These are phyloP conservation scores for Drosophila lini DNA, from an alignment of 1,140 invertebrate genomes.

Conservation along the genomic window DNA sequence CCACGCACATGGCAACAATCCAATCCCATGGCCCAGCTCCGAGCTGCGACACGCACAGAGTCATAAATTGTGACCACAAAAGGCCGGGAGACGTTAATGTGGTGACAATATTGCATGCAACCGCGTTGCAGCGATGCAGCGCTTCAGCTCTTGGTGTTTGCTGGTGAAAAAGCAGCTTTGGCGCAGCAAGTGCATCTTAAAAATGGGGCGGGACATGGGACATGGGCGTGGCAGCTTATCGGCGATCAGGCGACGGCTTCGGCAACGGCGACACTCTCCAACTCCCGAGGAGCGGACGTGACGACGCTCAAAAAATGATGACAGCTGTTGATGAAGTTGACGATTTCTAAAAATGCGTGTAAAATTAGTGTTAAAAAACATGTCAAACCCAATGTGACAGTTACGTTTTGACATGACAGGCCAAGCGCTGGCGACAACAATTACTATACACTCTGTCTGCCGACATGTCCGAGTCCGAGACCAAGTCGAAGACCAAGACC, in stretches of 20 bases:
- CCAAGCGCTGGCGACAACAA: slow-evolving; percentile 66
- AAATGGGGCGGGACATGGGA: slow-evolving; percentile 14
- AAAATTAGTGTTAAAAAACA: slow-evolving; percentile 83
- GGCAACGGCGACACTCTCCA: slow-evolving; percentile 49
- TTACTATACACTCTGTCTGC: slow-evolving; percentile 62
- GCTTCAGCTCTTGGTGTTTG: slow-evolving; percentile 14
- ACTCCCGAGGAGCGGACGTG: slow-evolving; percentile 61
- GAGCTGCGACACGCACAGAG: slow-evolving; percentile 59
- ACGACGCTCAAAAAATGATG: slow-evolving; percentile 76
- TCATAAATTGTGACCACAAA: slow-evolving; percentile 82
- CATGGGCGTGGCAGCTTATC: slow-evolving; percentile 65
- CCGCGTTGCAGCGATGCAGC: slow-evolving; percentile 24
- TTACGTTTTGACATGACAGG: slow-evolving; percentile 74
- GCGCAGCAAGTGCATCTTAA: slow-evolving; percentile 46
- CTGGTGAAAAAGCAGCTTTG: slow-evolving; percentile 59
- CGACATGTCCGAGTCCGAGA: background rate
- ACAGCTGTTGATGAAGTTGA: slow-evolving; percentile 81
- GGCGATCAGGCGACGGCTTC: slow-evolving; percentile 59
- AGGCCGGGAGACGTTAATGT: slow-evolving; percentile 82
- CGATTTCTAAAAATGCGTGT: slow-evolving; percentile 83
- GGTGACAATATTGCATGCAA: slow-evolving; percentile 82
- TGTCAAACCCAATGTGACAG: slow-evolving; percentile 79
- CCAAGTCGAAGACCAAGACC: background rate
- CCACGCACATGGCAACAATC: slow-evolving; percentile 7
- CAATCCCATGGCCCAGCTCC: slow-evolving; percentile 30